phyloP scores from a whole-genome alignment of 2,113 vertebrate genomes.

The Colossoma macropomum region DNA sequence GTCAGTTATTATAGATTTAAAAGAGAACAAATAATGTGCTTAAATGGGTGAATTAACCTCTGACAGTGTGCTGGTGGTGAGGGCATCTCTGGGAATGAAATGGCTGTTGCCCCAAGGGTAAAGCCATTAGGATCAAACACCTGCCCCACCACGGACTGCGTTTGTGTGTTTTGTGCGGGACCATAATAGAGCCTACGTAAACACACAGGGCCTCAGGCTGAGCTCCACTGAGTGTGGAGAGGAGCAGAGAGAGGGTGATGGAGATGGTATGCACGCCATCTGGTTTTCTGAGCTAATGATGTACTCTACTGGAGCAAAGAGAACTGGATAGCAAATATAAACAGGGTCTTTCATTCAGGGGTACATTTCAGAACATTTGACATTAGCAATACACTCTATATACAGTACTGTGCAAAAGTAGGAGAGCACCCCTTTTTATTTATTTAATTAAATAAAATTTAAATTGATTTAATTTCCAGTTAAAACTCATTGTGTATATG shows the following conservation, averaged over 20 bases:
- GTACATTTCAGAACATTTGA: too few species aligned
- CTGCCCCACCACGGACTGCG: slow-evolving; percentile 31
- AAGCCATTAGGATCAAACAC: slow-evolving; percentile 41
- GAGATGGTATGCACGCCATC: slow-evolving; percentile 27
- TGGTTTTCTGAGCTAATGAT: slow-evolving; percentile 39
- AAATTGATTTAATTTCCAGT: too few species aligned
- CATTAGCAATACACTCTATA: too few species aligned
- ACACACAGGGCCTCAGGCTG: slow-evolving; percentile 20
- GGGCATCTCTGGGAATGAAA: slow-evolving; percentile 13
- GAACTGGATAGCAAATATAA: background rate
- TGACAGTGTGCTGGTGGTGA: background rate
- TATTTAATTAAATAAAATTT: too few species aligned
- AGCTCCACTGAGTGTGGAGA: slow-evolving; percentile 22
- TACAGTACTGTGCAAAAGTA: too few species aligned
- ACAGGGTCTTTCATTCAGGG: background rate
- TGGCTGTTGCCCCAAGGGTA: slow-evolving; percentile 10
- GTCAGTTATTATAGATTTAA: background rate
- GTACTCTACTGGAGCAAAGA: slow-evolving; percentile 21
- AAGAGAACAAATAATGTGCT: background rate
- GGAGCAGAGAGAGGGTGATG: slow-evolving; percentile 16
- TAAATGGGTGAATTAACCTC: slow-evolving; percentile 43
- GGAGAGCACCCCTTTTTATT: too few species aligned
- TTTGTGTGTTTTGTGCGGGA: slow-evolving; percentile 15
- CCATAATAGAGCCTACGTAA: background rate
- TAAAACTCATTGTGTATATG: too few species aligned